These are phyloP conservation scores for Pygoscelis adeliae DNA, from an alignment of 2,113 vertebrate species.

Conservation along the genomic window DNA sequence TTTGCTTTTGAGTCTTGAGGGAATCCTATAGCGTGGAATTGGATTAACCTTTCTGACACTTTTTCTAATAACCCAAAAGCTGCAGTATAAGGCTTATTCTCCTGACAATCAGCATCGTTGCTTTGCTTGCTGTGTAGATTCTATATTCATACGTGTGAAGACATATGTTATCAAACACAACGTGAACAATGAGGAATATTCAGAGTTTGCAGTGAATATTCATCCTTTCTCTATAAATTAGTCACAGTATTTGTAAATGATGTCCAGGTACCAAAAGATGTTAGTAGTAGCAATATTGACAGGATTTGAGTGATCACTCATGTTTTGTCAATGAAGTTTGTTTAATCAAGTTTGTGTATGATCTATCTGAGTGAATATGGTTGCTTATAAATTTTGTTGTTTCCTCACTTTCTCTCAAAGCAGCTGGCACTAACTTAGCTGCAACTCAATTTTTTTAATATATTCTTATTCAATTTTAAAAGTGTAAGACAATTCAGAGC, in stretches of 20 bases:
- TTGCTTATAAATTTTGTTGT: neutral
- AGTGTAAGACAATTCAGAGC: neutral
- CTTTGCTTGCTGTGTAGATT: neutral
- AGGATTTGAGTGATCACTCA: neutral
- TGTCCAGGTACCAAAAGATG: neutral
- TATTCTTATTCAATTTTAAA: neutral
- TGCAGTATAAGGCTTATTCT: constrained; percentile 45
- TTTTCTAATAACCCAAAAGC: constrained; percentile 62
- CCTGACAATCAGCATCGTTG: neutral
- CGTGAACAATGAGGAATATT: neutral
- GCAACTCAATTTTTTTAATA: neutral
- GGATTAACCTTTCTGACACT: constrained; percentile 74
- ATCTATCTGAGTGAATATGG: neutral
- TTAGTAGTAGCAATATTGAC: neutral
- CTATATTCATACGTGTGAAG: neutral
- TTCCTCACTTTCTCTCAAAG: neutral
- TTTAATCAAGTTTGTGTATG: neutral
- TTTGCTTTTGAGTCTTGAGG: constrained; percentile 66
- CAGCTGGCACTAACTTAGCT: neutral
- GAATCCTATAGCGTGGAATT: constrained; percentile 62
- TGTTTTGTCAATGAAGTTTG: neutral
- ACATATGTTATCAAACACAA: neutral
- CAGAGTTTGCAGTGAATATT: neutral
- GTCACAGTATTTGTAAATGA: neutral
- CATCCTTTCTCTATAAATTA: neutral